Evolutionary conservation across 2,888 invertebrate species (phyloP).

Genomic region (Abrostola triplasia): DNA sequence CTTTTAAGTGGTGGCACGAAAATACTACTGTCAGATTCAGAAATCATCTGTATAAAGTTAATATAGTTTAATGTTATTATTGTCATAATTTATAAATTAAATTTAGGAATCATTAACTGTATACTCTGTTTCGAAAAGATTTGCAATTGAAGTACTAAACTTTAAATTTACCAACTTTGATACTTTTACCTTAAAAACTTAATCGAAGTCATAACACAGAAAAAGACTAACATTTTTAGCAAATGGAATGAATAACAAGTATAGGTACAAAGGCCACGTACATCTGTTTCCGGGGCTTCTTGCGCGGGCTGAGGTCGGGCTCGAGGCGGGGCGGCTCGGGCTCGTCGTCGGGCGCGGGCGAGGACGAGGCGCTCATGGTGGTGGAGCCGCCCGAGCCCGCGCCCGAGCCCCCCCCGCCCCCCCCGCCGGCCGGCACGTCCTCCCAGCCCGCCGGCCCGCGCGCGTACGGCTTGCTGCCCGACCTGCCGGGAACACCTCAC

Average conservation of each 20-base stretch:
- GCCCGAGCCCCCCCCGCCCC: slow-evolving; percentile 38
- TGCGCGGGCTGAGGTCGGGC: slow-evolving; percentile 90
- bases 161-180: too few species aligned
- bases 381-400: slow-evolving; percentile 92
- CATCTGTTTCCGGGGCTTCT: slow-evolving; percentile 97
- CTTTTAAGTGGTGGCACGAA: too few species aligned
- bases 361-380: slow-evolving; percentile 95
- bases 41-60: too few species aligned
- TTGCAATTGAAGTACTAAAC: too few species aligned
- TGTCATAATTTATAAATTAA: too few species aligned
- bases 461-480: slow-evolving; percentile 85
- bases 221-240: too few species aligned
- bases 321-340: slow-evolving; percentile 65
- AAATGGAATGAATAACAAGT: neutral
- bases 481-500: slow-evolving; percentile 60
- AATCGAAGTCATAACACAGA: too few species aligned
- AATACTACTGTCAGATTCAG: too few species aligned
- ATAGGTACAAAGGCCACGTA: slow-evolving; percentile 78
- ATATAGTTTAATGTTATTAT: too few species aligned
- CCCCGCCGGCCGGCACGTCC: slow-evolving; percentile 40
- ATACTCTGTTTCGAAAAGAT: too few species aligned
- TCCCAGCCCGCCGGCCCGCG: slow-evolving; percentile 43
- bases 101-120: too few species aligned
- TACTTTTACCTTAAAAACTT: too few species aligned
- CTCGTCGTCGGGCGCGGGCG: slow-evolving; percentile 91